phyloP scores from a whole-genome alignment of 2,888 invertebrate species.

The Abrostola tripartita region DNA sequence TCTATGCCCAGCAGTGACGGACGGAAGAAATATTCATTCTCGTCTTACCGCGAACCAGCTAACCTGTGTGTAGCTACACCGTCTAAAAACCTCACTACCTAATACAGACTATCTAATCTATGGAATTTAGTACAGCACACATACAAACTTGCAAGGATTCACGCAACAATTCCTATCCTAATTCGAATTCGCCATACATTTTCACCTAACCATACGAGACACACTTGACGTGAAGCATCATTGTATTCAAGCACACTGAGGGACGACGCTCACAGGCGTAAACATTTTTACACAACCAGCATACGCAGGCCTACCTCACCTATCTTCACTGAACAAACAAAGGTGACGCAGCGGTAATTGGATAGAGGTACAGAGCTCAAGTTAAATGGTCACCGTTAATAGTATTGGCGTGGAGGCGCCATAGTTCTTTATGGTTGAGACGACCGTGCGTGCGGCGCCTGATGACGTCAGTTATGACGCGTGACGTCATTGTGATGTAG shows the following conservation, averaged over 20 bases:
- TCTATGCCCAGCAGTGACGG: too few relatives aligned
- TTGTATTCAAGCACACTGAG: conserved; percentile 60
- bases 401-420: conserved; percentile 67
- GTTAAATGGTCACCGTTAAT: conserved; percentile 60
- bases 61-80: too few relatives aligned
- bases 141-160: conserved; percentile 1
- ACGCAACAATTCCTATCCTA: conserved; percentile 11
- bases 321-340: conserved; percentile 14
- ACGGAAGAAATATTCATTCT: too few relatives aligned
- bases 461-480: conserved; percentile 63
- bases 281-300: conserved; percentile 56
- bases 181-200: conserved; percentile 31
- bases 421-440: conserved; percentile 70
- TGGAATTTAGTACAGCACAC: neutral
- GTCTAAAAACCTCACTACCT: too few relatives aligned
- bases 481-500: conserved; percentile 60
- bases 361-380: conserved; percentile 41
- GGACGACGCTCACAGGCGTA: conserved; percentile 55
- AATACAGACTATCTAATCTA: too few relatives aligned
- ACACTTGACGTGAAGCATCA: conserved; percentile 58
- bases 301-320: conserved; percentile 37
- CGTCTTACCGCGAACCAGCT: too few relatives aligned
- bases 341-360: conserved; percentile 50
- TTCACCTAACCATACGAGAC: conserved; percentile 35
- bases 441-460: conserved; percentile 72